A percentile compares a stretch with the other conserved stretches of the same genome.
phyloP scores from a whole-genome alignment of 2,113 vertebrate genomes.

The Formicarius rufipectus region DNA sequence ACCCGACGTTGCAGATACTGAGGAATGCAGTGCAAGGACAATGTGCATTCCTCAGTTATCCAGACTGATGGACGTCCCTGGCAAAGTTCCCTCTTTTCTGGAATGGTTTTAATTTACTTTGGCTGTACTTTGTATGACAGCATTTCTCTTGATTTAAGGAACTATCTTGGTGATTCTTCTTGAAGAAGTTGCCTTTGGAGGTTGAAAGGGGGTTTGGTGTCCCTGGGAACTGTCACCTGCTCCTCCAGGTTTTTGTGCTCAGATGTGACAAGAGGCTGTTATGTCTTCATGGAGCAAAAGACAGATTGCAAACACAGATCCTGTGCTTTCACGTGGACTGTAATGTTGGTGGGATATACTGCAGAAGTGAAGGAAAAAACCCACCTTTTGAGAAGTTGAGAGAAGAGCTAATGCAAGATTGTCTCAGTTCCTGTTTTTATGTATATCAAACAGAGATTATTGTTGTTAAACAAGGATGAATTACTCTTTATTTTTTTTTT shows the following conservation, averaged over 20 bases:
- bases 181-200: not conserved
- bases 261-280: rapidly evolving
- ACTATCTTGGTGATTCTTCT: not conserved
- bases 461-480: not conserved
- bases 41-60: not conserved
- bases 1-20: not conserved
- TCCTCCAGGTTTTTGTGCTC: not conserved
- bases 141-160: not conserved
- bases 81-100: not conserved
- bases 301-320: not conserved
- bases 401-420: not conserved
- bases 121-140: not conserved
- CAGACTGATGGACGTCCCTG: not conserved
- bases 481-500: not conserved
- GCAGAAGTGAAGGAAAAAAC: not conserved
- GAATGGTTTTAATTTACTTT: not conserved
- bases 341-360: not conserved
- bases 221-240: not conserved
- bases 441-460: not conserved
- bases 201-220: not conserved
- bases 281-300: not conserved
- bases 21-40: not conserved
- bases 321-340: not conserved
- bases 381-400: not conserved
- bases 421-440: not conserved